These are phyloP conservation scores for Drosophila navojoa DNA, from an alignment of 1,140 invertebrate genomes.

Conservation along the genomic window DNA sequence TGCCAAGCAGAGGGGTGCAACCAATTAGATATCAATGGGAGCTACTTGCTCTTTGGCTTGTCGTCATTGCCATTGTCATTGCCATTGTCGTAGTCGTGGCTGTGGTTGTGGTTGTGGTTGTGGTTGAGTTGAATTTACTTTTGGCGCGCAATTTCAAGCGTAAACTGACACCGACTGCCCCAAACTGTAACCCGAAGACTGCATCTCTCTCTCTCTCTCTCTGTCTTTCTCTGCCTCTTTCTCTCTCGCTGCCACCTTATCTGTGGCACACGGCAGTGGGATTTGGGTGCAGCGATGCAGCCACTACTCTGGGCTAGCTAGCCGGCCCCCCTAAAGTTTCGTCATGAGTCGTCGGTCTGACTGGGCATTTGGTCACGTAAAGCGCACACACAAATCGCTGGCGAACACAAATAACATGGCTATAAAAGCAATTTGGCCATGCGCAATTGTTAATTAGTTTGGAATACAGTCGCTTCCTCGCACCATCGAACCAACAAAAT, in stretches of 20 bases:
- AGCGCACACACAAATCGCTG: conserved; percentile 71
- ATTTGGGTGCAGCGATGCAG: conserved; percentile 10
- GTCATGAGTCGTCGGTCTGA: conserved; percentile 43
- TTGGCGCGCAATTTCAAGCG: conserved; percentile 63
- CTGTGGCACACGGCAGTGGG: conserved; percentile 25
- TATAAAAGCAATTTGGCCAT: conserved; percentile 81
- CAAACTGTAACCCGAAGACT: conserved; percentile 42
- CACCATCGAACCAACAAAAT: conserved; percentile 51
- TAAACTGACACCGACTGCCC: conserved; percentile 58
- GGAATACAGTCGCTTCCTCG: conserved; percentile 60
- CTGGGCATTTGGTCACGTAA: conserved; percentile 72
- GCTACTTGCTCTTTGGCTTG: conserved; percentile 36
- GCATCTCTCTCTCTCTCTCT: conserved; percentile 12
- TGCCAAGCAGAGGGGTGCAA: conserved; percentile 58
- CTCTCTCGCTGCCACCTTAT: conserved; percentile 35
- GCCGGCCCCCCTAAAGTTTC: conserved; percentile 56
- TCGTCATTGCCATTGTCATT: neutral
- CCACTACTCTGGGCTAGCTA: conserved; percentile 7
- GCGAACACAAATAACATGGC: conserved; percentile 65
- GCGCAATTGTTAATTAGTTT: conserved; percentile 76
- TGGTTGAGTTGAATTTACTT: conserved; percentile 19
- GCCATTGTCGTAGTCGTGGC: conserved; percentile 19
- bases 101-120: neutral
- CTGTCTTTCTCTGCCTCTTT: conserved; percentile 9
- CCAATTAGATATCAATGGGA: conserved; percentile 65